A percentile compares a stretch with the other conserved stretches of the same genome.
phyloP scores from a whole-genome alignment of 2,888 invertebrate genomes.

The Drosophila antonietae region DNA sequence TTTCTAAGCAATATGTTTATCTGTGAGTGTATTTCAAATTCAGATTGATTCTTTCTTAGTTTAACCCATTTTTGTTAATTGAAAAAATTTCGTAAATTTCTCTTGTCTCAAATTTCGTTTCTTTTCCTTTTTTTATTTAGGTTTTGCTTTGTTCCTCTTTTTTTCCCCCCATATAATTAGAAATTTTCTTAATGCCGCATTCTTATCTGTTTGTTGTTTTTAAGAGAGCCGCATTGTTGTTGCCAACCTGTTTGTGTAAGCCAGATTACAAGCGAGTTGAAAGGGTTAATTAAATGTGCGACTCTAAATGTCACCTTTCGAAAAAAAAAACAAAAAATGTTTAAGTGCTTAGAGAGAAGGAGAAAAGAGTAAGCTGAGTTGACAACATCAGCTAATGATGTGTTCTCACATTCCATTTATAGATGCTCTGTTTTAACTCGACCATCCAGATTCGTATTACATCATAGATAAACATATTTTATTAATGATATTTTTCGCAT shows the following conservation, averaged over 20 bases:
- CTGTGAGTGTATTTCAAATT: background rate
- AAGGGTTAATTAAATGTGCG: conserved; percentile 64
- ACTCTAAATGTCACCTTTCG: conserved; percentile 15
- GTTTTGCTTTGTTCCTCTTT: background rate
- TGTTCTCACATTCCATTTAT: background rate
- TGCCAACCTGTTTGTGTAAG: conserved; percentile 35
- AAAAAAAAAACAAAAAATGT: background rate
- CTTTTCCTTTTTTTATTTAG: background rate
- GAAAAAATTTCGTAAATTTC: conserved; percentile 29
- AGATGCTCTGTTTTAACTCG: background rate
- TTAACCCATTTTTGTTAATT: conserved; percentile 3
- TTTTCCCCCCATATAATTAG: conserved; percentile 56
- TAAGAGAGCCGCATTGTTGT: conserved; percentile 35
- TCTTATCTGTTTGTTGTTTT: conserved; percentile 62
- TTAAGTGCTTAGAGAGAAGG: background rate
- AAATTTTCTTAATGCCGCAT: conserved; percentile 62
- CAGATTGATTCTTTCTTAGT: background rate
- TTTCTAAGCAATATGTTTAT: background rate
- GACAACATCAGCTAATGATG: background rate
- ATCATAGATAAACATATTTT: conserved; percentile 3
- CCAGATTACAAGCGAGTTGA: conserved; percentile 49
- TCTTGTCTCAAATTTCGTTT: conserved; percentile 13
- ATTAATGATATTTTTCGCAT: conserved; percentile 28
- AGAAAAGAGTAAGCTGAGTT: background rate
- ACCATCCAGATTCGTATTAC: background rate